Conservation (phyloP, 1,140 invertebrate species). For the Calosoma granatense region DNA sequence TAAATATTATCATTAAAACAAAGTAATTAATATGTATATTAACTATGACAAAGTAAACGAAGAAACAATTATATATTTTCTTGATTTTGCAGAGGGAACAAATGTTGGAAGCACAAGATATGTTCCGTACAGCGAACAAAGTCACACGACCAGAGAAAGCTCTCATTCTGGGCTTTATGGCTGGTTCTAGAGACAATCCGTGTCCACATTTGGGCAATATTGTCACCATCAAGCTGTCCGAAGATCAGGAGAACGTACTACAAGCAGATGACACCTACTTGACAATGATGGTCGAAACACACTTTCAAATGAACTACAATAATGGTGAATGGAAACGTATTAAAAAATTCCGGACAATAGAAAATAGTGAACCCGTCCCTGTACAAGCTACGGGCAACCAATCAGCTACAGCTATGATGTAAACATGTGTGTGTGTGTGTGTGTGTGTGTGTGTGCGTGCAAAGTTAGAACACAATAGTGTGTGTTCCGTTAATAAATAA, state of each 20-base stretch:
- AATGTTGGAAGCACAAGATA: constrained; percentile 94
- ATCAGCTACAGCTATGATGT: background rate
- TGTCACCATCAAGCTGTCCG: constrained; percentile 84
- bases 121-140: constrained; percentile 92
- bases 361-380: constrained; percentile 37
- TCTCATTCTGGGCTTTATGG: constrained; percentile 96
- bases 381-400: constrained; percentile 29
- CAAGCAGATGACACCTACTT: constrained; percentile 63
- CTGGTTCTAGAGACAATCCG: constrained; percentile 89
- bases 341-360: constrained; percentile 65
- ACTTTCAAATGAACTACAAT: constrained; percentile 95
- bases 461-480: too few species aligned
- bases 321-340: constrained; percentile 90
- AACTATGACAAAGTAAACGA: too few species aligned
- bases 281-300: constrained; percentile 77
- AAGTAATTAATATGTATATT: background rate
- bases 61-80: too few species aligned
- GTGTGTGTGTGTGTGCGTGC: too few species aligned
- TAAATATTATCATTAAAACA: too few species aligned
- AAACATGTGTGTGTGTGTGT: too few species aligned
- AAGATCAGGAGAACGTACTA: constrained; percentile 71
- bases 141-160: constrained; percentile 94
- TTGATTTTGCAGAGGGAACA: constrained; percentile 64
- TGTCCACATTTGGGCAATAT: constrained; percentile 89
- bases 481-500: too few species aligned